A percentile compares a stretch with the other conserved stretches of the same genome.
These are phyloP conservation scores for Saturnia pavonia DNA, from an alignment of 2,888 invertebrate species.

Conservation along the genomic window DNA sequence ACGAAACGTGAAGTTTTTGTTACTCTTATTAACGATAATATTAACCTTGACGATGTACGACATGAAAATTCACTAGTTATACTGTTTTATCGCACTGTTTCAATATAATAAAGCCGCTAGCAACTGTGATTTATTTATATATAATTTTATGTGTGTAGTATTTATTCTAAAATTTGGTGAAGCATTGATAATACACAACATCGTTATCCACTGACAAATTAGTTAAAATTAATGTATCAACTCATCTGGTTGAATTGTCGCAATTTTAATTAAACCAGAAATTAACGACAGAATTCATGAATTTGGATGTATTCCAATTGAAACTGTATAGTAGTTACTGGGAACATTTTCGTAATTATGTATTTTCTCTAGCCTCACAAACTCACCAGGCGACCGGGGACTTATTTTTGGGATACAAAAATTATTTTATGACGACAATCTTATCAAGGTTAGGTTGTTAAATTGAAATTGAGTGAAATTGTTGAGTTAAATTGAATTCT, in stretches of 20 bases:
- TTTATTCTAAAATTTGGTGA: not conserved
- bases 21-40: not conserved
- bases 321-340: conserved; percentile 41
- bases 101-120: not conserved
- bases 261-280: conserved; percentile 71
- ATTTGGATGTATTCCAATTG: conserved; percentile 76
- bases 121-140: not conserved
- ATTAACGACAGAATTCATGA: conserved; percentile 65
- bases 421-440: conserved; percentile 41
- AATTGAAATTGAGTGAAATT: too few species aligned
- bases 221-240: conserved; percentile 36
- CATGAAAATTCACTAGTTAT: not conserved
- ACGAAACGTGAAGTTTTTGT: not conserved
- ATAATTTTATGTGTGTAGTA: not conserved
- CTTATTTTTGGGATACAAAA: conserved; percentile 65
- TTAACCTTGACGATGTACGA: not conserved
- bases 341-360: conserved; percentile 70
- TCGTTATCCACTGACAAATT: conserved; percentile 15
- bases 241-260: conserved; percentile 41
- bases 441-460: conserved; percentile 37
- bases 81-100: not conserved
- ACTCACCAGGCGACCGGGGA: conserved; percentile 57
- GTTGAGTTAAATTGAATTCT: conserved; percentile 27
- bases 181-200: not conserved
- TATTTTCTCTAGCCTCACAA: conserved; percentile 63